Evolutionary conservation across 2,888 invertebrate species (phyloP).

Genomic region (Dendrolimus houi): DNA sequence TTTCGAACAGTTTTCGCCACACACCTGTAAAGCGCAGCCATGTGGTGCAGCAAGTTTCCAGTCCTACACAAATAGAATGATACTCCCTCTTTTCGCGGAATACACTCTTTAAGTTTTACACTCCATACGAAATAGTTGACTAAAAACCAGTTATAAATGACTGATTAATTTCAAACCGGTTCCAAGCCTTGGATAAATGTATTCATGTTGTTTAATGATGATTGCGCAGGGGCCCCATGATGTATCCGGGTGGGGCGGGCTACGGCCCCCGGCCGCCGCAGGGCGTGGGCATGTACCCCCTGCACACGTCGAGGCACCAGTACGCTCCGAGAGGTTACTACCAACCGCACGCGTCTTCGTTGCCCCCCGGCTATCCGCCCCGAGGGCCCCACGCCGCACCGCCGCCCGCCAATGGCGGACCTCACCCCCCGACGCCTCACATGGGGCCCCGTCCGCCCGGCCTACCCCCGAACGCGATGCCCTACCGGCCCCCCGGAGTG

Average conservation of each 20-base stretch:
- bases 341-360: conserved; percentile 16
- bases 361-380: conserved; percentile 14
- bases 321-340: conserved; percentile 37
- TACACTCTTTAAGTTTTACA: too few species aligned
- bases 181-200: not conserved
- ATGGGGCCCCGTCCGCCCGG: conserved; percentile 9
- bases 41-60: too few species aligned
- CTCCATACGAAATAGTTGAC: too few species aligned
- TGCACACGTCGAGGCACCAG: conserved; percentile 15
- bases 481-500: conserved; percentile 11
- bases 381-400: conserved; percentile 1
- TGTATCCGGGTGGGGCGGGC: conserved; percentile 43
- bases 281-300: conserved; percentile 35
- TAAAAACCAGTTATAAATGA: too few species aligned
- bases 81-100: too few species aligned
- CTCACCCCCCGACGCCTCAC: conserved; percentile 17
- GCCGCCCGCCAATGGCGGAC: conserved; percentile 42
- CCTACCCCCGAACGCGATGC: conserved; percentile 9
- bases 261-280: conserved; percentile 41
- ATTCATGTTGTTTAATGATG: conserved; percentile 15
- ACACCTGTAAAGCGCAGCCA: too few species aligned
- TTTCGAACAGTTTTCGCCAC: too few species aligned
- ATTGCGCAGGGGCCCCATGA: conserved; percentile 43
- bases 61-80: too few species aligned
- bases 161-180: not conserved